phyloP scores from a whole-genome alignment of 1,140 invertebrate genomes.

The Bradysia coprophila region DNA sequence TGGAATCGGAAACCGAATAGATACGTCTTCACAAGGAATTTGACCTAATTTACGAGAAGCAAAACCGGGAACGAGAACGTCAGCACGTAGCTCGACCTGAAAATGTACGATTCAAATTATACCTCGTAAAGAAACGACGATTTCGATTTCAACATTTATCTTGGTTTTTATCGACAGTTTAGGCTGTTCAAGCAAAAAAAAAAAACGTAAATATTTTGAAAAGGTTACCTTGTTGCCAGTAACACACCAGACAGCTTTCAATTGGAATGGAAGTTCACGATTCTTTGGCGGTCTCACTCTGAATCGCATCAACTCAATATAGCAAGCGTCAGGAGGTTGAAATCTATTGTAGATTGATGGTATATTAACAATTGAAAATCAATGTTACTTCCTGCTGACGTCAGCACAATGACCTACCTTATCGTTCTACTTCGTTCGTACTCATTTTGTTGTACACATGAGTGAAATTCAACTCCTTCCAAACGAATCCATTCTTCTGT shows the following conservation, averaged over 20 bases:
- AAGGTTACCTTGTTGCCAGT: conserved; percentile 55
- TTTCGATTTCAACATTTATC: no score
- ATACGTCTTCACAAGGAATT: conserved; percentile 94
- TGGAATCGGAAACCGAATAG: conserved; percentile 91
- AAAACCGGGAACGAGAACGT: conserved; percentile 92
- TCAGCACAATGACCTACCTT: conserved; percentile 35
- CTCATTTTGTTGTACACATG: conserved; percentile 78
- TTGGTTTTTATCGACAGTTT: no score
- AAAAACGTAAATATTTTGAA: conserved; percentile 2
- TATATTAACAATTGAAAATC: no score
- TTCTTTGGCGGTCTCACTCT: conserved; percentile 89
- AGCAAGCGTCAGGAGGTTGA: conserved; percentile 95
- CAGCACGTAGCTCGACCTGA: conserved; percentile 79
- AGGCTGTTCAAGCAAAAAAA: conserved; percentile 6
- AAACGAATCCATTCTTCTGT: conserved; percentile 99
- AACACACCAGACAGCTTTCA: conserved; percentile 73
- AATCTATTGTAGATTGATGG: conserved; percentile 64
- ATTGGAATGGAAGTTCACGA: conserved; percentile 88
- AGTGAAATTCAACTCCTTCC: conserved; percentile 88
- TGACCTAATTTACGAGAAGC: conserved; percentile 85
- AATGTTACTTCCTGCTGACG: background rate
- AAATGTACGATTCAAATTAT: conserved; percentile 8
- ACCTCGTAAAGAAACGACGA: no score
- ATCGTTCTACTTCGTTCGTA: conserved; percentile 83
- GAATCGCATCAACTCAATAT: conserved; percentile 94